Conservation (phyloP, 2,888 invertebrate species). For the Tineola bisselliella region DNA sequence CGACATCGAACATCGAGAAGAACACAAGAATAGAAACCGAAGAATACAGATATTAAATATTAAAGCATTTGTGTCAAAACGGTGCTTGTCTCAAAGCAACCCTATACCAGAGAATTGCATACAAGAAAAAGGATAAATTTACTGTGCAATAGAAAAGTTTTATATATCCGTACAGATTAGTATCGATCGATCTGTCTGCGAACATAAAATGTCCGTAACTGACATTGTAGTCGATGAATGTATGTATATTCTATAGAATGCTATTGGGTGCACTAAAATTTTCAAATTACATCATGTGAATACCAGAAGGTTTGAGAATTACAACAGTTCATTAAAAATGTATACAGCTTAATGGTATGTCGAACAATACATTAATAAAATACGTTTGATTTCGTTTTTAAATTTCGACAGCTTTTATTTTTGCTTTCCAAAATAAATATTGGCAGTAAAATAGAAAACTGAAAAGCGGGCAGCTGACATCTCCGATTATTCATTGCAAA, state of each 20-base stretch:
- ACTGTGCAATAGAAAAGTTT: not conserved
- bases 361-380: too few species aligned
- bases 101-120: not conserved
- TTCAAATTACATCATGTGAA: not conserved
- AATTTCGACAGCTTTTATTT: too few species aligned
- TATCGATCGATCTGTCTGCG: slow-evolving; percentile 6
- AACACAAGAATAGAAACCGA: too few species aligned
- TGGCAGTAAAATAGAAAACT: not conserved
- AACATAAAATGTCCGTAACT: not conserved
- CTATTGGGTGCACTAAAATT: not conserved
- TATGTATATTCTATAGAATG: not conserved
- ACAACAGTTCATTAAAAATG: too few species aligned
- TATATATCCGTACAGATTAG: slow-evolving; percentile 3
- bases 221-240: not conserved
- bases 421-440: not conserved
- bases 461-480: slow-evolving; percentile 19
- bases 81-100: not conserved
- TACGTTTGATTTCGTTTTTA: too few species aligned
- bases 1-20: too few species aligned
- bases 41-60: too few species aligned
- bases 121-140: not conserved
- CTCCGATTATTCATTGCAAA: slow-evolving; percentile 25
- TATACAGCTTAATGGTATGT: too few species aligned
- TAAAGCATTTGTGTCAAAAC: too few species aligned
- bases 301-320: too few species aligned